Evolutionary conservation across 2,113 vertebrate genomes (phyloP).

Genomic region (Thamnaconus septentrionalis): DNA sequence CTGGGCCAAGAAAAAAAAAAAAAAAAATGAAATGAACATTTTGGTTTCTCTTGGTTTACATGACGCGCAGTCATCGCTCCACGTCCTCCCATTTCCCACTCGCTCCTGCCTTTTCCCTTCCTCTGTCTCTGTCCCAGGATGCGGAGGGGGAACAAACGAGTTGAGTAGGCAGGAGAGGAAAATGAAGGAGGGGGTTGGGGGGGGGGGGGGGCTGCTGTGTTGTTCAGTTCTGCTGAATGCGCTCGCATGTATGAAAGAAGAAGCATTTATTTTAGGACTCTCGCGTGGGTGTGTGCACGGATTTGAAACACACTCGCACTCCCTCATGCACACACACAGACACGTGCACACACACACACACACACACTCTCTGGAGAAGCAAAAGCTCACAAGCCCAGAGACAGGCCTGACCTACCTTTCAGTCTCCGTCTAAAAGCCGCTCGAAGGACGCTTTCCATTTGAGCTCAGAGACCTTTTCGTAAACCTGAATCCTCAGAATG

Average conservation of each 20-base stretch:
- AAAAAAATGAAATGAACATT: too few relatives aligned
- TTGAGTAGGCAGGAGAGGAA: constrained; percentile 42
- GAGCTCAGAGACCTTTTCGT: constrained; percentile 31
- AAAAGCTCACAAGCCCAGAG: constrained; percentile 43
- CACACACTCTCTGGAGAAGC: constrained; percentile 30
- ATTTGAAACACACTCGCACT: constrained; percentile 44
- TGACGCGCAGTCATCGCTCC: not conserved
- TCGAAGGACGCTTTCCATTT: constrained; percentile 40
- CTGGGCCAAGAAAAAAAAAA: too few relatives aligned
- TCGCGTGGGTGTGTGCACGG: constrained; percentile 60
- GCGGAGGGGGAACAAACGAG: constrained; percentile 34
- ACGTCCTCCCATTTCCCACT: constrained; percentile 24
- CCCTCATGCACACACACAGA: not conserved
- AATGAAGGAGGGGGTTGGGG: too few relatives aligned
- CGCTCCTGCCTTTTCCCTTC: constrained; percentile 23
- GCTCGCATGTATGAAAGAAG: constrained; percentile 72
- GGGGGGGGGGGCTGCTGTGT: constrained; percentile 37
- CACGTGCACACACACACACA: constrained; percentile 35
- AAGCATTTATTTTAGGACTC: constrained; percentile 71
- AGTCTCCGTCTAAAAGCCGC: constrained; percentile 60
- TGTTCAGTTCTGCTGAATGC: constrained; percentile 66
- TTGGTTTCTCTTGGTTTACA: too few relatives aligned
- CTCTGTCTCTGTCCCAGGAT: constrained; percentile 34
- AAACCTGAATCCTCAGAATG: constrained; percentile 30
- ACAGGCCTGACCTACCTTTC: constrained; percentile 65